Evolutionary conservation across 1,140 invertebrate genomes (phyloP).

Genomic region (Coenobita brevimanus): DNA sequence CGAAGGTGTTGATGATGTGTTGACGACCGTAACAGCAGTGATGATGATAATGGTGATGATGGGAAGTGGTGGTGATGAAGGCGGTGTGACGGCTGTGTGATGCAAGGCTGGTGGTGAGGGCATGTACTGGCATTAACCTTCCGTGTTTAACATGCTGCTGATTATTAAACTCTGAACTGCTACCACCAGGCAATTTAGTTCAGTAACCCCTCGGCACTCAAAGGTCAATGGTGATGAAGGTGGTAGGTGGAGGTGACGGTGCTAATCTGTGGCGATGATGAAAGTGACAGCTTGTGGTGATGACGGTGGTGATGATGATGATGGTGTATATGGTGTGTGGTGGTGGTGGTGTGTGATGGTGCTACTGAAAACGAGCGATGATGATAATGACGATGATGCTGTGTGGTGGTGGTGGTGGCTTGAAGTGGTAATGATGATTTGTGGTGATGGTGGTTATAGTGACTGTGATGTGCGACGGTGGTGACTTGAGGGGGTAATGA

Average conservation of each 20-base stretch:
- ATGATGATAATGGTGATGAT: slow-evolving; percentile 10
- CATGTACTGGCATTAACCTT: too few species aligned
- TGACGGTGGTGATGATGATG: not conserved
- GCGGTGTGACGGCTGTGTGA: too few species aligned
- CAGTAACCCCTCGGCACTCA: too few species aligned
- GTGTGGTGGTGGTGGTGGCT: not conserved
- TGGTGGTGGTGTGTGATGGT: not conserved
- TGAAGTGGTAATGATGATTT: not conserved
- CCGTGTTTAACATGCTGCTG: too few species aligned
- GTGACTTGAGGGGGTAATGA: not conserved
- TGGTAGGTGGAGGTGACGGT: too few species aligned
- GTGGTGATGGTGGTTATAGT: not conserved
- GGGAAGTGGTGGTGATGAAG: too few species aligned
- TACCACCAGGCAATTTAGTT: too few species aligned
- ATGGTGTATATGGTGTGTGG: not conserved
- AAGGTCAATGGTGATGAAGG: too few species aligned
- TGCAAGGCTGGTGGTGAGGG: too few species aligned
- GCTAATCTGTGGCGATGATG: too few species aligned
- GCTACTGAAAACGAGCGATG: not conserved
- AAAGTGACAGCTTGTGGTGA: not conserved
- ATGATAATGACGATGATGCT: not conserved
- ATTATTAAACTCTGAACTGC: too few species aligned
- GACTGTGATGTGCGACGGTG: not conserved
- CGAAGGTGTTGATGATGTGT: too few species aligned
- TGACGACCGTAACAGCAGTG: not conserved